Evolutionary conservation across 2,888 invertebrate species (phyloP).

Genomic region (Phytoseiulus persimilis): DNA sequence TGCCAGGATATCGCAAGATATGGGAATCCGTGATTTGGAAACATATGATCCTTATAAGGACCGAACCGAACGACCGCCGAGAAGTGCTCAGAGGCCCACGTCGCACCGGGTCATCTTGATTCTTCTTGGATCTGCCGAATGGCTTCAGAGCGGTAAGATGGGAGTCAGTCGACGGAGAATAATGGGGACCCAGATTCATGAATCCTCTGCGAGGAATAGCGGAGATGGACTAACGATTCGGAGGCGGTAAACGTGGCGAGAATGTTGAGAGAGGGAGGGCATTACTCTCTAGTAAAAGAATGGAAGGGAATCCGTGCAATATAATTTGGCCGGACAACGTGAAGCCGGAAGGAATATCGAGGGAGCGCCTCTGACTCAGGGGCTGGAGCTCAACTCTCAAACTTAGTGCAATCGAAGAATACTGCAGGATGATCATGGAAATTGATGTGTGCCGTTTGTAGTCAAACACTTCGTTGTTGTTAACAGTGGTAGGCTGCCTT

Average conservation of each 20-base stretch:
- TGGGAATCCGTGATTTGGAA: no score
- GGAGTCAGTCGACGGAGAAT: no score
- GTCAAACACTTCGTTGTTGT: background rate
- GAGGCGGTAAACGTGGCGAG: background rate
- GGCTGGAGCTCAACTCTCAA: background rate
- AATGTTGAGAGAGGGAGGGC: background rate
- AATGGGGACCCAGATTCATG: no score
- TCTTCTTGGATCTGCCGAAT: no score
- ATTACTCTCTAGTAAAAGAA: background rate
- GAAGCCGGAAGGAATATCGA: background rate
- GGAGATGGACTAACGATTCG: no score
- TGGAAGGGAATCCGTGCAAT: background rate
- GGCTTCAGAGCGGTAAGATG: no score
- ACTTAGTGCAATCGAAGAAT: background rate
- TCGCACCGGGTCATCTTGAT: no score
- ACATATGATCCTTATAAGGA: no score
- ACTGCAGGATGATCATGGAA: background rate
- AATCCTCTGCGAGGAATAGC: no score
- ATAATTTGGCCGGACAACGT: background rate
- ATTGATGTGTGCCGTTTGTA: background rate
- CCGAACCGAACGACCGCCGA: no score
- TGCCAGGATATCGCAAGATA: no score
- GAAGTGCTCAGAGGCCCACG: no score
- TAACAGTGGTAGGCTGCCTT: background rate
- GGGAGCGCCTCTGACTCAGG: background rate